Conservation (phyloP, 2,888 invertebrate genomes). For the Thera britannica region DNA sequence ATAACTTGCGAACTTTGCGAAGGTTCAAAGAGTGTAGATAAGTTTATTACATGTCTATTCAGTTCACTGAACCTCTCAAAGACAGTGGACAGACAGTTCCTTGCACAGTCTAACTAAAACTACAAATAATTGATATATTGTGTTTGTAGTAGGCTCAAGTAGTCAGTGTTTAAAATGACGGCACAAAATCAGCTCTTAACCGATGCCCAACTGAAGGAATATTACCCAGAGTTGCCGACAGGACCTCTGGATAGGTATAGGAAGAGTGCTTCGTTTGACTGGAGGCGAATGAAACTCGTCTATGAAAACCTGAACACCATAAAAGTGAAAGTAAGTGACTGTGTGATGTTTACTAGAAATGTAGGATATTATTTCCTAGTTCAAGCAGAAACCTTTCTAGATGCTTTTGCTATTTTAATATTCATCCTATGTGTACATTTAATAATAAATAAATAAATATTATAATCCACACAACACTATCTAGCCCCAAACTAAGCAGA, state of each 20-base stretch:
- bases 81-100: too few relatives aligned
- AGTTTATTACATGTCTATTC: neutral
- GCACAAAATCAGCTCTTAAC: slow-evolving; percentile 46
- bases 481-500: too few relatives aligned
- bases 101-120: too few relatives aligned
- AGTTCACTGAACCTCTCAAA: neutral
- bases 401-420: too few relatives aligned
- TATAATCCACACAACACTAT: too few relatives aligned
- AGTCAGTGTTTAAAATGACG: slow-evolving; percentile 29
- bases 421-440: too few relatives aligned
- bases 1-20: neutral
- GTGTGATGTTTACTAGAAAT: too few relatives aligned
- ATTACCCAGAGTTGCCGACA: slow-evolving; percentile 85
- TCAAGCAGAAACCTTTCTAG: too few relatives aligned
- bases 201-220: slow-evolving; percentile 65
- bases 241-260: slow-evolving; percentile 88
- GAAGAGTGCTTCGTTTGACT: slow-evolving; percentile 87
- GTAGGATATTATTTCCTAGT: too few relatives aligned
- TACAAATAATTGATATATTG: neutral
- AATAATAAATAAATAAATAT: too few relatives aligned
- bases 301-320: slow-evolving; percentile 68
- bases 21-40: neutral
- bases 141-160: neutral
- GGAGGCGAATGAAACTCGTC: slow-evolving; percentile 84
- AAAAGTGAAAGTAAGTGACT: slow-evolving; percentile 65